Evolutionary conservation across 2,797 vertebrate genomes (phyloP).

Genomic region (Cottoperca gobio): DNA sequence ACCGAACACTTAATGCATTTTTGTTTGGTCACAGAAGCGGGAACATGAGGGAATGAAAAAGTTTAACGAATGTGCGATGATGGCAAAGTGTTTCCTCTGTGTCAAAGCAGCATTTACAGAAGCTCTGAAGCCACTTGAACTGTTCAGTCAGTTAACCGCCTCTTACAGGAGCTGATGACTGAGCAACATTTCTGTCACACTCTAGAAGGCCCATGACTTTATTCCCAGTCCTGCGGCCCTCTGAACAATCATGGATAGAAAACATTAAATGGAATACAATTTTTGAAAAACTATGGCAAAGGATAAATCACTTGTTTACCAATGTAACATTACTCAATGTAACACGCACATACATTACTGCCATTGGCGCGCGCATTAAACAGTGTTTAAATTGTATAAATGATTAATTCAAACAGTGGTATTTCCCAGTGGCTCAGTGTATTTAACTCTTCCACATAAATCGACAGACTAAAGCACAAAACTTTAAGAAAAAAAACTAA

Average conservation of each 20-base stretch:
- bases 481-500: background rate
- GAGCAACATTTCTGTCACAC: background rate
- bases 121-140: background rate
- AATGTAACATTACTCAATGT: background rate
- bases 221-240: background rate
- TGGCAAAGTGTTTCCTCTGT: background rate
- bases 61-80: background rate
- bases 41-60: background rate
- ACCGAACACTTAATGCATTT: background rate
- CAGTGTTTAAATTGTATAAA: background rate
- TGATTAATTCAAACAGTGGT: background rate
- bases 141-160: slow-evolving; percentile 3
- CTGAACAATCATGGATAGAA: background rate
- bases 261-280: background rate
- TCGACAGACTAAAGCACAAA: background rate
- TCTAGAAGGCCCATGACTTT: background rate
- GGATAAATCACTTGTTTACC: background rate
- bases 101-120: background rate
- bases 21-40: slow-evolving; percentile 14
- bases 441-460: background rate
- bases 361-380: background rate
- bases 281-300: background rate
- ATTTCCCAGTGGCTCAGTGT: background rate
- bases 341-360: no score
- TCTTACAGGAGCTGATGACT: background rate